Base-by-base conservation (phyloP, 2,888 invertebrate species). In the Tachina lurida region DNA sequence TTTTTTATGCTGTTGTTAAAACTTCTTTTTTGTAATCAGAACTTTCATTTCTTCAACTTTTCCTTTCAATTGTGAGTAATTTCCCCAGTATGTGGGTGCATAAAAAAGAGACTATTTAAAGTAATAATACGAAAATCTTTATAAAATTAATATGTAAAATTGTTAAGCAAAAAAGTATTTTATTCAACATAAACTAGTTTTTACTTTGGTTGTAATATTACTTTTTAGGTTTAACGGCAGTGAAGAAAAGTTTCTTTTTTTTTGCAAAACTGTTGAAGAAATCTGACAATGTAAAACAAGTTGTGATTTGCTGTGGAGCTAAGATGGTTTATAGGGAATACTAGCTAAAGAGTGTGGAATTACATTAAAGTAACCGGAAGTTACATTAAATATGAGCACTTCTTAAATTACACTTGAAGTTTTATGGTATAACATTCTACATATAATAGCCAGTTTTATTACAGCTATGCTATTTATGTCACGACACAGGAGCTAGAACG, bases 161-260 rank as follows among this genome's bases (percentile, higher is more conserved):
- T 62, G 54, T 63, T 56, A 45, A 83, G 81, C 80, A 83, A 84
- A 88, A 83, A 84, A 88, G 87, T 83, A 88, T 85, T 88, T 85
- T 84, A 75, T 63, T 65, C 56, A 60, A 67, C 31, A 75, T 65
- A 75, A 75, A 75, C 70, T 65, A 17, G 22, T 13, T 63, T 63
- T 52, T 43, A 67, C 43, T 58, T 2, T n/a, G n/a, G 10, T 3
- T 22, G 39, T 41, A 56, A 63, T 65, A 52, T 74, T 54, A 47
- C 19, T 12, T 13, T 76, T 67, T 56, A 15, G 17, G 19, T 54
- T 60, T 45, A 31, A 60, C 47, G 22, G n/a, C 9, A 52, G 7
- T 7, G 1, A 8, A 45, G 31, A 17, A 67, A 67, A 39, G 31
- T 54, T 43, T 65, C n/a, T n/a, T 19, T 68, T 15, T 49, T 49